Evolutionary conservation across 2,888 invertebrate genomes (phyloP), one percentile per base, ranked within the genome.

Genomic region (Sicus ferrugineus): DNA sequence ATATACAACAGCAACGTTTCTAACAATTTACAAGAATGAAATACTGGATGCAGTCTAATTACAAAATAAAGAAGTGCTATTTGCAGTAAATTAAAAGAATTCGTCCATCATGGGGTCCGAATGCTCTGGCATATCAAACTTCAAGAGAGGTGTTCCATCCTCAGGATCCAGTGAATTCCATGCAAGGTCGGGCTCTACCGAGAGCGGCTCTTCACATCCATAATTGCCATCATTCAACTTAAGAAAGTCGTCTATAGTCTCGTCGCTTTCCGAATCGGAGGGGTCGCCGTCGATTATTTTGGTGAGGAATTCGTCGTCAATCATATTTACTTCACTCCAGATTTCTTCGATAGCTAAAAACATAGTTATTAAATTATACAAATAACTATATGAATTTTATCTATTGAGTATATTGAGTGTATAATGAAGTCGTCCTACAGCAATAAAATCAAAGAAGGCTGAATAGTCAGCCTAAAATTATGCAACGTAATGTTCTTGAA

Each of bases 291-390:
- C 50, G 21, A 67, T 59, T n/a, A 59, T 48, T 48, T 58, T 59
- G 21, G 21, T 46, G 30, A 58, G 48, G 34, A 59, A 58, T 30
- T 19, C 58, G 2, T 67, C 59, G 23, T 67, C 59, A 46, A 48
- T 46, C 31, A 23, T 48, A 23, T 67, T 48, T 59, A 59, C 50
- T 2, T 58, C 46, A 67, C 67, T 59, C 67, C 67, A 67, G 28
- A 67, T 67, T 46, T 58, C 59, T 30, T 67, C 50, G 21, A 67
- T 19, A 34, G 67, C 67, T 67, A 28, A 64, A 50, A 16, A 63
- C 4, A n/a, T 16, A 64, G 3, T 19, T 48, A 19, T 16, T 48
- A 48, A 14, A 48, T 38, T 38, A 9, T 38, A 9, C 7, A 38
- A 9, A 9, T 38, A 38, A 38, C 9, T 9, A 34, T 34, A 2